Base-by-base conservation (phyloP, 2,113 vertebrate genomes). In the Seriola dumerili region DNA sequence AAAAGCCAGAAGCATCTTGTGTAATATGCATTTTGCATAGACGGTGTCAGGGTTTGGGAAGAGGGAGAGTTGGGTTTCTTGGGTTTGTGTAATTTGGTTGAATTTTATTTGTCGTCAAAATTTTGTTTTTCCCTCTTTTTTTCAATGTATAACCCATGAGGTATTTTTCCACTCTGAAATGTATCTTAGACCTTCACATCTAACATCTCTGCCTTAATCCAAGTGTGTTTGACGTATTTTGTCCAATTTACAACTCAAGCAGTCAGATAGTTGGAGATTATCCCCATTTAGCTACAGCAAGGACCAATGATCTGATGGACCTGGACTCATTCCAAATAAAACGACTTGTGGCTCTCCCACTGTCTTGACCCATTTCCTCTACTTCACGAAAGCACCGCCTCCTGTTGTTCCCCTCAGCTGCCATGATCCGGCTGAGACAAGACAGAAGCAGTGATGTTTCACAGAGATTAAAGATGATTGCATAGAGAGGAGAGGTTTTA, bases 301-400 rank as follows among this genome's bases (percentile, higher is more conserved):
- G 40, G 67, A 67, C 85, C 85, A 61, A 88, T 81, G 71, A 88
- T 42, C 2, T 1, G 50, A 76, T 25, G 0, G 76, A 80, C 52
- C 8, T 14, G 0, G 48, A 72, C 40, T 36, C 13, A 1, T 65
- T 55, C 61, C 52, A 38, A 83, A 64, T 11, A 78, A 29, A 75
- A 42, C 0, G 8, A 72, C 40, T 42, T 32, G 57, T 4, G 12
- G 52, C 67, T 17, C 46, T 38, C 4, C 5, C n/a, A 8, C 11
- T 0, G 6, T 13, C 72, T 63, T n/a, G 2, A 72, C 66, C 40
- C 63, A 42, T 46, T 72, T 67, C 16, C 1, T 59, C 7, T 13
- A 57, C 17, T 48, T 71, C 21, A 68, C 12, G 17, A n/a, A 38
- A 29, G 29, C 29, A 29, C 29, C 0, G 0, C 1, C 36, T 9